Evolutionary conservation across 2,113 vertebrate genomes (phyloP).

Genomic region (Plecturocebus donacophilus): DNA sequence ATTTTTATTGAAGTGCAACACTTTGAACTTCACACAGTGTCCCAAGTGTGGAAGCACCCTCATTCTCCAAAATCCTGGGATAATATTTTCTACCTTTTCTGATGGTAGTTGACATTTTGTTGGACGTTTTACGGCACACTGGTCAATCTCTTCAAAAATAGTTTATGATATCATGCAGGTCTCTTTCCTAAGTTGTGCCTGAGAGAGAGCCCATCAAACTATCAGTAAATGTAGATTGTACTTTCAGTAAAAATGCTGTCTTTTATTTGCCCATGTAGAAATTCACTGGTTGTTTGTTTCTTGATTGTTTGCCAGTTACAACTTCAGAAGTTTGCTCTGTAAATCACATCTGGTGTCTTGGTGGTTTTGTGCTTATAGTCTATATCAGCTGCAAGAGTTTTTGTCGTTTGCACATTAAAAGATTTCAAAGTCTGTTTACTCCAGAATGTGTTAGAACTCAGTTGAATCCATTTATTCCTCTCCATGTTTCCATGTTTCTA

Average conservation of each 20-base stretch:
- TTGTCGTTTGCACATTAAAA: neutral
- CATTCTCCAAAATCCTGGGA: neutral
- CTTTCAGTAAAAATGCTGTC: neutral
- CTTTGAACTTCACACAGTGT: neutral
- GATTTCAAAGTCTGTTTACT: neutral
- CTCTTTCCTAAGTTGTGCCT: neutral
- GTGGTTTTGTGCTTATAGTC: neutral
- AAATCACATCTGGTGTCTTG: neutral
- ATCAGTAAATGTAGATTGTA: neutral
- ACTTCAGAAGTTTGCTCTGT: neutral
- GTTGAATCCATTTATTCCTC: neutral
- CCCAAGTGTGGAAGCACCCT: neutral
- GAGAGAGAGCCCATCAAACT: neutral
- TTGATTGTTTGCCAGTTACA: neutral
- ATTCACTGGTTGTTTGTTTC: neutral
- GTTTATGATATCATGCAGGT: neutral
- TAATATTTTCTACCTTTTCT: conserved; percentile 46
- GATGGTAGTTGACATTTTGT: neutral
- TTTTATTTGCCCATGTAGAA: neutral
- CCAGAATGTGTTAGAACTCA: neutral
- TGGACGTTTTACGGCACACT: neutral
- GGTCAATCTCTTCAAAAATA: conserved; percentile 33
- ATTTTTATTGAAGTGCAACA: conserved; percentile 14
- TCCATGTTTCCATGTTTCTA: neutral
- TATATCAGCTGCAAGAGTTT: neutral